Percentiles rank a stretch among this genome's conserved stretches.
Conservation (phyloP, 2,888 invertebrate genomes). For the Anoplius nigerrimus region DNA sequence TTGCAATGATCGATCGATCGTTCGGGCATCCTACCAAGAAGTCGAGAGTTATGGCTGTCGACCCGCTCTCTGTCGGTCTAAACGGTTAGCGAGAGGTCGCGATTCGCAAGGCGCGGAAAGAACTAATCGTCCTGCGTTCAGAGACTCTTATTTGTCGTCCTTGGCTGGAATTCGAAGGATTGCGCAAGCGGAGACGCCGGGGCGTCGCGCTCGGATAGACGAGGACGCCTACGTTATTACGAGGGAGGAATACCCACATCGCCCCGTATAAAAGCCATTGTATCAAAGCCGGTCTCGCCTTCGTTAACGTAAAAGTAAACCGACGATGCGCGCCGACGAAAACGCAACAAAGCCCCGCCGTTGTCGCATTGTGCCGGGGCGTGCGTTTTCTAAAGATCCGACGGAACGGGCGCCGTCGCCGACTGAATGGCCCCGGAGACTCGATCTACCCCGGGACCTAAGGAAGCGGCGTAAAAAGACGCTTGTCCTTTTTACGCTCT, state of each 20-base stretch:
- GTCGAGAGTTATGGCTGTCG: too few species aligned
- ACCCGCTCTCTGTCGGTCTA: too few species aligned
- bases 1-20: too few species aligned
- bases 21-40: too few species aligned
- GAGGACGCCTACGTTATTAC: conserved; percentile 29
- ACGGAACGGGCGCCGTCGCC: too few species aligned
- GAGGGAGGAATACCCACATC: conserved; percentile 22
- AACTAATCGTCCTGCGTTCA: conserved; percentile 34
- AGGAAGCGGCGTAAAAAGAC: too few species aligned
- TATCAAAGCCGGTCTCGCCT: not conserved
- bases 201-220: conserved; percentile 28
- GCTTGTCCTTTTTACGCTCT: too few species aligned
- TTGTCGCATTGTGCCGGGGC: not conserved
- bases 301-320: not conserved
- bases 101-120: not conserved
- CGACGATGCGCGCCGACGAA: not conserved
- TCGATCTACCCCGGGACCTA: too few species aligned
- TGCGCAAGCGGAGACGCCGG: conserved; percentile 55
- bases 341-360: not conserved
- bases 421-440: too few species aligned
- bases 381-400: not conserved
- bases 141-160: conserved; percentile 52
- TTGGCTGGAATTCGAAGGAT: conserved; percentile 55
- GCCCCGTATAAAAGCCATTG: conserved; percentile 5
- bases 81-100: too few species aligned